Conservation (phyloP, 2,888 invertebrate species). For the Chymomyza caudatula region DNA sequence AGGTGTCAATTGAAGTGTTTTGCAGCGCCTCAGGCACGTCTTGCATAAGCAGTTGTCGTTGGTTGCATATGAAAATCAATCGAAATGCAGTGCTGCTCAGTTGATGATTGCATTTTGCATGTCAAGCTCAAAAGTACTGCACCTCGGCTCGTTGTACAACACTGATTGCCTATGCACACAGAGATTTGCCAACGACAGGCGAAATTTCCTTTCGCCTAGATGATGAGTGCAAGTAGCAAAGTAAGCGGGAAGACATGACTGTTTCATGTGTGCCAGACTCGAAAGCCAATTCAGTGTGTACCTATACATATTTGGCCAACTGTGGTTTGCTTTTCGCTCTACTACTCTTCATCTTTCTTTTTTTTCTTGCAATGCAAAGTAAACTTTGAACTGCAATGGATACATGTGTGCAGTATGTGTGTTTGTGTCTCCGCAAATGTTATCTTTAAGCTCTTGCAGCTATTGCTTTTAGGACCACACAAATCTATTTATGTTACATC, state of each 20-base stretch:
- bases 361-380: conserved; percentile 40
- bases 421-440: conserved; percentile 28
- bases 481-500: conserved; percentile 23
- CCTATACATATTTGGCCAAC: not conserved
- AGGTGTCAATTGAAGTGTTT: not conserved
- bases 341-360: conserved; percentile 7
- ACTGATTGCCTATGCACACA: conserved; percentile 67
- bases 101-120: conserved; percentile 47
- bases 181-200: conserved; percentile 46
- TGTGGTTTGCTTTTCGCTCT: not conserved
- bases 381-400: conserved; percentile 48
- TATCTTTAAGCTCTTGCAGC: conserved; percentile 39
- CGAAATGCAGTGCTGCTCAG: not conserved
- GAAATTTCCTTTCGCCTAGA: not conserved
- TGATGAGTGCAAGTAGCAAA: not conserved
- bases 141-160: conserved; percentile 59
- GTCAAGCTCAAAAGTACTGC: conserved; percentile 4
- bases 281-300: not conserved
- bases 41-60: not conserved
- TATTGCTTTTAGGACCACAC: conserved; percentile 13
- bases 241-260: not conserved
- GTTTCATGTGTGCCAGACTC: not conserved
- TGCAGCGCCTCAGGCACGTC: not conserved
- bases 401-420: conserved; percentile 9
- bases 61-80: not conserved